phyloP scores from a whole-genome alignment of 2,113 vertebrate species.

The Rhodinocichla rosea region DNA sequence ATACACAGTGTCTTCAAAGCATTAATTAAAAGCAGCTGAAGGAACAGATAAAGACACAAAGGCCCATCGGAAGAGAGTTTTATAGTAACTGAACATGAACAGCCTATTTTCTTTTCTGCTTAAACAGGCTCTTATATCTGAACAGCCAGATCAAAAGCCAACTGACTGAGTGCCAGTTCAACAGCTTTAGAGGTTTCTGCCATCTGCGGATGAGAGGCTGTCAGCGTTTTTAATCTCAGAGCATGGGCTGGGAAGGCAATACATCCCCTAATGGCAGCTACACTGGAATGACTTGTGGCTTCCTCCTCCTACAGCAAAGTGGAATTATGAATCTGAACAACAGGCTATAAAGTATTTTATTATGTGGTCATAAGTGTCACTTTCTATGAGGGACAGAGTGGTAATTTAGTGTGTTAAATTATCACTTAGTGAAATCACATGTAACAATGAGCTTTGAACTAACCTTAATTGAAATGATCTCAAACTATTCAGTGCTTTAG shows the following conservation, averaged over 20 bases:
- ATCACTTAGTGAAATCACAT: conserved; percentile 17
- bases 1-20: neutral
- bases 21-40: conserved; percentile 54
- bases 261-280: neutral
- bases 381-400: neutral
- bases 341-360: conserved; percentile 40
- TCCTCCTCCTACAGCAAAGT: conserved; percentile 1
- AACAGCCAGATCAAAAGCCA: conserved; percentile 47
- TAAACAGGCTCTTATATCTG: conserved; percentile 30
- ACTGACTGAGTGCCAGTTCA: conserved; percentile 51
- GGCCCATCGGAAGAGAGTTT: neutral
- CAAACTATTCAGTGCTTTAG: neutral
- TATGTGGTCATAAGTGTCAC: conserved; percentile 17
- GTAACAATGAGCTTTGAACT: neutral
- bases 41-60: conserved; percentile 41
- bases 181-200: conserved; percentile 21
- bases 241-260: neutral
- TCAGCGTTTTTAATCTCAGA: conserved; percentile 20
- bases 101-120: conserved; percentile 14
- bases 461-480: conserved; percentile 17
- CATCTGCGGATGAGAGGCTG: conserved; percentile 19
- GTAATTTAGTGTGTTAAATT: conserved; percentile 22
- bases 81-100: conserved; percentile 14
- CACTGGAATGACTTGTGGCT: conserved; percentile 17
- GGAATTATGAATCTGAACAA: conserved; percentile 31